Base-by-base conservation (phyloP, 2,113 vertebrate species). In the Erpornis zantholeuca region DNA sequence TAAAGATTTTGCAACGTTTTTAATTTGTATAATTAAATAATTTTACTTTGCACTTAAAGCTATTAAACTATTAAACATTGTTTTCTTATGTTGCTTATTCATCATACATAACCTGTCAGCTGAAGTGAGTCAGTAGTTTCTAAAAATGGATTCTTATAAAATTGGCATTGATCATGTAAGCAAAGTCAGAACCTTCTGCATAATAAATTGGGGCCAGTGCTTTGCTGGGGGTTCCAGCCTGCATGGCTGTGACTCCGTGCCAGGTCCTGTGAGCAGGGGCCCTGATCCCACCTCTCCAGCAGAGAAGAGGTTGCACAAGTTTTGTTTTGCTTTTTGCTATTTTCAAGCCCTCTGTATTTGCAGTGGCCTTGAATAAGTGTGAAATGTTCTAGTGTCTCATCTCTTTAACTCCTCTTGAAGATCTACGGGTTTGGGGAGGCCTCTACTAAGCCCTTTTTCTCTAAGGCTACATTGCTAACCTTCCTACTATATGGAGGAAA, bases 1-100 rank as follows among this genome's bases (percentile, higher is more conserved):
- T 42, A 82, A 61, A 70, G 60, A 44, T 68, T 82, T 89, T 40
- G 8, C 31, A 69, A 31, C 3, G 7, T 35, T 88, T 92, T 75
- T 49, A 49, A 83, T 60, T 88, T 90, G 47, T 64, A 35, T 71
- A 45, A 63, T 90, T 86, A 88, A 90, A 79, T 66, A 60, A 64
- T 90, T 93, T 81, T 94, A 16, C 35, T 38, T 84, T 71, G 42
- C 4, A 7, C 31, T 86, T 71, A 64, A 90, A 93, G 44, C 22
- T 40, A 82, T 95, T 90, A 82, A 95, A 88, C 35, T 92, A 47
- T 82, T 80, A 81, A 83, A 75, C 49, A 50, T 69, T 71, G 56
- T 65, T 92, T 92, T 72, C 38, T 57, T 76, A 7, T 61, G 63
- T 75, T 90, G 52, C 71, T 33, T 86, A 45, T 94, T 88, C 81